These are phyloP conservation scores for Acronicta aceris DNA, from an alignment of 2,888 invertebrate genomes.

Conservation along the genomic window DNA sequence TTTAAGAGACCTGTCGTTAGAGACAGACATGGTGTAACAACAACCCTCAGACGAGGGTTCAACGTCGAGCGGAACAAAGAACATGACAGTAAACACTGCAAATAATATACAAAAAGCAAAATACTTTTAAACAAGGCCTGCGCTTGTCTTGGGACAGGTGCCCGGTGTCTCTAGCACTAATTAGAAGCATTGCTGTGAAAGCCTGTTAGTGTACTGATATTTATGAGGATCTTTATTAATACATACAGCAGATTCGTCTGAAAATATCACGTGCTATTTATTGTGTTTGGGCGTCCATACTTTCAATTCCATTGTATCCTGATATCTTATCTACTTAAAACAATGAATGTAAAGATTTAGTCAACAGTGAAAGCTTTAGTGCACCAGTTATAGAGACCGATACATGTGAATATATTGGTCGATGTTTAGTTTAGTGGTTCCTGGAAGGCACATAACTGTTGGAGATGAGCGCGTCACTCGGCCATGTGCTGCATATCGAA, in stretches of 20 bases:
- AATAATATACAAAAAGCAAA: slow-evolving; percentile 47
- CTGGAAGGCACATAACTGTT: background rate
- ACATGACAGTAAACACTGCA: slow-evolving; percentile 42
- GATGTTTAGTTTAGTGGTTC: background rate
- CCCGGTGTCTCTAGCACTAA: slow-evolving; percentile 21
- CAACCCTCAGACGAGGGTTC: slow-evolving; percentile 43
- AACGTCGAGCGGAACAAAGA: slow-evolving; percentile 36
- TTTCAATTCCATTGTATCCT: background rate
- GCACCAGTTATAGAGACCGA: background rate
- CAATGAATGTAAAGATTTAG: background rate
- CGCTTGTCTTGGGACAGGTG: slow-evolving; percentile 2
- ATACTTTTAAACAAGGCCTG: slow-evolving; percentile 24
- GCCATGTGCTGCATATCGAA: too few species aligned
- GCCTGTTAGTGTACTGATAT: background rate
- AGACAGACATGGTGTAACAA: slow-evolving; percentile 46
- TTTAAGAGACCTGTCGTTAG: slow-evolving; percentile 34
- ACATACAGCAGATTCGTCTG: background rate
- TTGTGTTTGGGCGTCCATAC: background rate
- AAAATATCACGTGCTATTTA: background rate
- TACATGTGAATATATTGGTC: background rate
- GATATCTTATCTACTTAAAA: background rate
- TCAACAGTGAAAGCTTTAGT: background rate
- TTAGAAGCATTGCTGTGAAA: slow-evolving; percentile 16
- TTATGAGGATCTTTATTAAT: too few species aligned
- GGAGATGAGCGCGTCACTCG: too few species aligned